Evolutionary conservation across 35 echinoderm and acorn worm genomes (phyloP).

Genomic region (Stichopus chloronotus): DNA sequence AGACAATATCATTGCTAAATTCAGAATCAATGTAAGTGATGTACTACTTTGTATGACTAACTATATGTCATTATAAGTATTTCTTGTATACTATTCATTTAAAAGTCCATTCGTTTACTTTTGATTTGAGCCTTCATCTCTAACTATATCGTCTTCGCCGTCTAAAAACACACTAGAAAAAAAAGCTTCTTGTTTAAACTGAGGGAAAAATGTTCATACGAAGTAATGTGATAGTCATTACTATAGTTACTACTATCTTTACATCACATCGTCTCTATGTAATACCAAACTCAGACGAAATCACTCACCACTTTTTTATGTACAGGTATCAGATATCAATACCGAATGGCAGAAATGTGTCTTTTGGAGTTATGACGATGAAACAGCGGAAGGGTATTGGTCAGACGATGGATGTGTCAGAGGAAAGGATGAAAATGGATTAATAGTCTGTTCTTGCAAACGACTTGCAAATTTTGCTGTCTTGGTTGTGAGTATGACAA

Average conservation of each 20-base stretch:
- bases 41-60: too few species aligned
- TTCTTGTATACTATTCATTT: too few species aligned
- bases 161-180: too few species aligned
- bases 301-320: too few species aligned
- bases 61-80: too few species aligned
- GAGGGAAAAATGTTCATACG: neutral
- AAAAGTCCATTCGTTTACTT: too few species aligned
- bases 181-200: neutral
- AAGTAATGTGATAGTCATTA: neutral
- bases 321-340: too few species aligned
- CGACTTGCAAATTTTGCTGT: conserved; percentile 41
- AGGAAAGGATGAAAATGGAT: neutral
- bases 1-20: conserved; percentile 1
- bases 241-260: neutral
- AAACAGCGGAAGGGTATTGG: conserved; percentile 9
- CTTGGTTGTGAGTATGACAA: neutral
- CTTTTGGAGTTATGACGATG: conserved; percentile 45
- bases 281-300: too few species aligned
- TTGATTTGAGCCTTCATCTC: too few species aligned
- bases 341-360: conserved; percentile 15
- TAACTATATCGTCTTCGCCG: too few species aligned
- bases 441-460: conserved; percentile 39
- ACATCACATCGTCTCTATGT: too few species aligned
- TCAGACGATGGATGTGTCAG: conserved; percentile 18
- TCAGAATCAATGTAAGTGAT: neutral